phyloP scores from a whole-genome alignment of 2,888 invertebrate species.

The Volucella zonaria region DNA sequence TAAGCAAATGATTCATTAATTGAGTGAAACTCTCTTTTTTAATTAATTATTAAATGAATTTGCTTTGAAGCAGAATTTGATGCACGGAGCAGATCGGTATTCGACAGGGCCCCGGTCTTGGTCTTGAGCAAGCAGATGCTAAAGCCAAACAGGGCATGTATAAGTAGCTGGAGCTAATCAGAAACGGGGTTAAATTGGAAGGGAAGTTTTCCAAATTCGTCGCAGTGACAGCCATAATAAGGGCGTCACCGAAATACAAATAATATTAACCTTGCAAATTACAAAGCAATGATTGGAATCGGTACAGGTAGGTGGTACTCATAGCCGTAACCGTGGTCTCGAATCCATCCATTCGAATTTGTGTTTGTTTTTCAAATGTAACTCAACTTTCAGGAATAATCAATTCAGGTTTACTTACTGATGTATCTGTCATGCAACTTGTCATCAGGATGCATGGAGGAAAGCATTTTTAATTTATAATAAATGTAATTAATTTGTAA shows the following conservation, averaged over 20 bases:
- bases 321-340: no score
- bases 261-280: neutral
- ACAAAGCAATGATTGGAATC: no score
- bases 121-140: no score
- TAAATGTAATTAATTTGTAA: no score
- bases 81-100: neutral
- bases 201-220: neutral
- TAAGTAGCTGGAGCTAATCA: neutral
- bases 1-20: conserved; percentile 54
- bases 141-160: neutral
- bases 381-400: neutral
- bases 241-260: neutral
- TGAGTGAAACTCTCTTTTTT: conserved; percentile 41
- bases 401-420: no score
- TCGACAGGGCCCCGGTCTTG: no score
- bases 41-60: conserved; percentile 58
- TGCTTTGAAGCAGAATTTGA: conserved; percentile 3
- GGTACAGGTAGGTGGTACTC: no score
- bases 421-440: no score
- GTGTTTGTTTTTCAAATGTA: neutral
- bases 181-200: neutral
- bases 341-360: no score
- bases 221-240: neutral
- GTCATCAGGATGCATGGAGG: no score
- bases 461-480: no score